Evolutionary conservation across 2,113 vertebrate genomes (phyloP), one percentile per base, ranked within the genome.

Genomic region (Eurystomus gularis): DNA sequence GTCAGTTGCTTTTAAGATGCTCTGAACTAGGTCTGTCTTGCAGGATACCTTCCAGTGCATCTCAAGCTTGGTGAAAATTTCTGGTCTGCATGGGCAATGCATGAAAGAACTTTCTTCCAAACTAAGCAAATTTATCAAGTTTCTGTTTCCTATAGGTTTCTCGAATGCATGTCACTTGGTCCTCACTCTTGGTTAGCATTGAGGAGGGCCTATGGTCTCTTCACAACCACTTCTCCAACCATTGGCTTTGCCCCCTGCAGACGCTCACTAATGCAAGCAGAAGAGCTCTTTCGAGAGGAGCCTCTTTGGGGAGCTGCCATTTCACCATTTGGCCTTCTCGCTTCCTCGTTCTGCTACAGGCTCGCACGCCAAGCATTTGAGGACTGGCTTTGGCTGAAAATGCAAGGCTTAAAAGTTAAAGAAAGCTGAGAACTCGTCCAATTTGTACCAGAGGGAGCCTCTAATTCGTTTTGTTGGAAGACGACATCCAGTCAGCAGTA

Each of bases 231-330:
- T 85, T 88, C 40, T 76, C 40, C 78, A 83, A 73, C 46, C 71
- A 17, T 62, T 6, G 6, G n/a, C 68, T 79, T 82, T 90, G 40
- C 7, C 37, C 75, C 37, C 71, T 72, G 9, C 69, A 85, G 85
- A 54, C 3, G 13, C 31, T 69, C 24, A 4, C 39, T 69, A 51
- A 79, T 33, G 85, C 11, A 17, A 94, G 62, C 82, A 94, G 82
- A 94, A 90, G 83, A 86, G 29, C 69, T 94, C 65, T 81, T 73
- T 25, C 73, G 88, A 70, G 61, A 93, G 76, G 25, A 82, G 6
- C 13, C 26, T 95, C 82, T 85, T 24, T 65, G 70, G 85, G 94
- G 91, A 94, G 24, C 31, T 96, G 89, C 80, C 80, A 81, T 93
- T 97, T 93, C 80, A 66, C 61, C 70, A 73, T 86, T 94, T 88